Evolutionary conservation across 2,113 vertebrate species (phyloP).

Genomic region (Cranoglanis bouderius): DNA sequence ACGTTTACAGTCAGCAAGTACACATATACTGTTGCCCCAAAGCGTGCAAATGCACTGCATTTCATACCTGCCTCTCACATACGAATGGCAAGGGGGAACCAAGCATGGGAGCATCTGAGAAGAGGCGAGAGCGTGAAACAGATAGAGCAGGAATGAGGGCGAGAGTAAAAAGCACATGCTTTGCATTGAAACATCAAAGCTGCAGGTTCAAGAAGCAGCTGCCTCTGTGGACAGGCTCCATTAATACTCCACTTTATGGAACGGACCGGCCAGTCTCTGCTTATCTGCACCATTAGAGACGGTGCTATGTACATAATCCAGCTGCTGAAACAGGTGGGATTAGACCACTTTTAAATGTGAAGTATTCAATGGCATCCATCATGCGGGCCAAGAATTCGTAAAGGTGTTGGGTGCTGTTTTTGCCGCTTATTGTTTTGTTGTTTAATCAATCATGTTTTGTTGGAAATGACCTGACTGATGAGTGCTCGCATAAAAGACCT

Average conservation of each 20-base stretch:
- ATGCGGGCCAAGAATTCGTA: too few species aligned
- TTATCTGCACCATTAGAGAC: neutral
- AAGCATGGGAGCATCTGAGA: neutral
- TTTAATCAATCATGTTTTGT: neutral
- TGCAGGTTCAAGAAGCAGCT: slow-evolving; percentile 22
- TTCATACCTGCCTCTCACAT: neutral
- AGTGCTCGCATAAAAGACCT: neutral
- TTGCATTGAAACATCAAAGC: slow-evolving; percentile 38
- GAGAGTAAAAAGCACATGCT: slow-evolving; percentile 26
- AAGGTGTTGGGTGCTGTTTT: neutral
- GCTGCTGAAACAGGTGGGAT: slow-evolving; percentile 20
- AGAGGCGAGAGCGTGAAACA: slow-evolving; percentile 9
- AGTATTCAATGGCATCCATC: neutral
- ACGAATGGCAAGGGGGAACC: neutral
- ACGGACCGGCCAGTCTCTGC: neutral
- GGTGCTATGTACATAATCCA: neutral
- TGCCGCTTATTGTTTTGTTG: neutral
- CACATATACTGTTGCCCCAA: neutral
- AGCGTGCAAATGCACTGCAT: neutral
- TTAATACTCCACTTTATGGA: neutral
- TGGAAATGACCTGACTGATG: neutral
- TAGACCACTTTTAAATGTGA: neutral
- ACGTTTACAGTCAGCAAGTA: neutral
- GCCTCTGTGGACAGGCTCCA: slow-evolving; percentile 15
- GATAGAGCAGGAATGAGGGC: neutral